These are phyloP conservation scores for Zosterops hypoxanthus DNA, from an alignment of 2,113 vertebrate genomes.

Conservation along the genomic window DNA sequence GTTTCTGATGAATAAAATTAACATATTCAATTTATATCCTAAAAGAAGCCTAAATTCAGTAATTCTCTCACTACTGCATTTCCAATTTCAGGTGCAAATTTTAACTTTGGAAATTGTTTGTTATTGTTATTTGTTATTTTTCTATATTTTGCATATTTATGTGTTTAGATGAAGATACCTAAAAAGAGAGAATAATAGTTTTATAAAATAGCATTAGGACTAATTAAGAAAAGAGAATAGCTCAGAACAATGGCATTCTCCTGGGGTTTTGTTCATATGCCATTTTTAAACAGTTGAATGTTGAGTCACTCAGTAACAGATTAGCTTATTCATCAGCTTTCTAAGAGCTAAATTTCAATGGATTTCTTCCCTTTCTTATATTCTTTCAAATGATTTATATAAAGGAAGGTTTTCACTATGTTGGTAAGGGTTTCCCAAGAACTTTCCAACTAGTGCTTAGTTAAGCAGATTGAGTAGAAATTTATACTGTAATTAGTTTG, in stretches of 20 bases:
- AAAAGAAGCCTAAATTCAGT: constrained; percentile 29
- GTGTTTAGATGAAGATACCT: neutral
- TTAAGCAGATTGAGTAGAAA: constrained; percentile 47
- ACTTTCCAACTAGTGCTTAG: constrained; percentile 36
- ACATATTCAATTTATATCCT: constrained; percentile 50
- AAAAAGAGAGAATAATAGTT: constrained; percentile 2
- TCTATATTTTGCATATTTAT: neutral
- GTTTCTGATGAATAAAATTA: constrained; percentile 68
- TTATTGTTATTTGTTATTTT: constrained; percentile 15
- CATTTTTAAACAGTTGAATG: constrained; percentile 37
- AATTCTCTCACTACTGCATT: neutral
- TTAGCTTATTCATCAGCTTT: constrained; percentile 52
- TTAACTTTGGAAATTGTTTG: constrained; percentile 16
- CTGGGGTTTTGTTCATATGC: constrained; percentile 45
- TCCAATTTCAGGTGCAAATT: neutral
- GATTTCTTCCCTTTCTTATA: constrained; percentile 49
- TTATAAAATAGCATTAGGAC: constrained; percentile 22
- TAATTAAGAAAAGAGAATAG: constrained; percentile 57
- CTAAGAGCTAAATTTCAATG: constrained; percentile 52
- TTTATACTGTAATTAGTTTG: constrained; percentile 57
- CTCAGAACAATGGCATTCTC: constrained; percentile 17
- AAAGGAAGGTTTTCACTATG: constrained; percentile 27
- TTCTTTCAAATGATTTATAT: constrained; percentile 48
- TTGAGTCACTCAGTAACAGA: constrained; percentile 24
- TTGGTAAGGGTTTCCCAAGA: constrained; percentile 38